phyloP scores from a whole-genome alignment of 1,140 invertebrate species.

The Drusus annulatus region DNA sequence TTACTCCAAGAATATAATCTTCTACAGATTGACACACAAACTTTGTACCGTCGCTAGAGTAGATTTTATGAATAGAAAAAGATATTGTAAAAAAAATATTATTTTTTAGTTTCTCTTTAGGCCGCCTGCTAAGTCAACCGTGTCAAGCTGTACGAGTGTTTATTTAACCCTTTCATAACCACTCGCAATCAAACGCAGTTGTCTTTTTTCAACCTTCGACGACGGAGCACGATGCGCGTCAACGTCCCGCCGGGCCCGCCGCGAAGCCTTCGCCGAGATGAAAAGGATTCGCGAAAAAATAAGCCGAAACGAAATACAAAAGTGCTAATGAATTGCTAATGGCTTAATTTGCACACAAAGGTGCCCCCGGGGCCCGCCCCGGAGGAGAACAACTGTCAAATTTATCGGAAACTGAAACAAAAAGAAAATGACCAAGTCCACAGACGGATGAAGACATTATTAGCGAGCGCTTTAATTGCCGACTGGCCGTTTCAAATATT shows the following conservation, averaged over 20 bases:
- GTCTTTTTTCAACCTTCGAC: constrained; percentile 5
- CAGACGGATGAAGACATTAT: constrained; percentile 21
- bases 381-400: background rate
- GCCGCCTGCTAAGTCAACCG: too few relatives aligned
- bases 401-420: background rate
- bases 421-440: background rate
- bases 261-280: constrained; percentile 11
- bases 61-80: too few relatives aligned
- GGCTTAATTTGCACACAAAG: constrained; percentile 42
- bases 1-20: too few relatives aligned
- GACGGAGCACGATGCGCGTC: constrained; percentile 20
- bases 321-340: constrained; percentile 44
- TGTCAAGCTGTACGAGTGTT: background rate
- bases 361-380: constrained; percentile 7
- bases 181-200: background rate
- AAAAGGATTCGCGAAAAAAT: constrained; percentile 19
- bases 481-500: too few relatives aligned
- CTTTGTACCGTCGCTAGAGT: too few relatives aligned
- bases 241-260: constrained; percentile 30
- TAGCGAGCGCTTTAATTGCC: background rate
- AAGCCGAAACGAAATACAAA: constrained; percentile 15
- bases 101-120: too few relatives aligned
- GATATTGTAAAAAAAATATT: too few relatives aligned
- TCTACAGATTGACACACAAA: too few relatives aligned
- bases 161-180: background rate